A percentile compares a stretch with the other conserved stretches of the same genome.
These are phyloP conservation scores for Antennarius striatus DNA, from an alignment of 2,113 vertebrate genomes.

Conservation along the genomic window DNA sequence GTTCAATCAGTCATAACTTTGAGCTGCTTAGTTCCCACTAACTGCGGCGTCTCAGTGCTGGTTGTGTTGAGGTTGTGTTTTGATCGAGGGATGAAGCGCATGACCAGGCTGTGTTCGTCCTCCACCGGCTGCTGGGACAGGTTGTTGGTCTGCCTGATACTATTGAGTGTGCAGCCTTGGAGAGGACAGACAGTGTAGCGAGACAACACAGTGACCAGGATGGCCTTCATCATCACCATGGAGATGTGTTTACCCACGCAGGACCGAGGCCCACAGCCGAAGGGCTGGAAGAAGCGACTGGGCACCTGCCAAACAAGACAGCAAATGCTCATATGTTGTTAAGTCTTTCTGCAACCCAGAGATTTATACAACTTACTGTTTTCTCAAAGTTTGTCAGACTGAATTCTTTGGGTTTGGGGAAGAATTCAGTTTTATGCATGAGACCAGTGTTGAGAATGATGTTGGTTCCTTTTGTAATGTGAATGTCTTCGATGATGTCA, in stretches of 20 bases:
- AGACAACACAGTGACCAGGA: conserved; percentile 87
- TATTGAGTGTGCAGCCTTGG: conserved; percentile 81
- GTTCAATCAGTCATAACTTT: no score
- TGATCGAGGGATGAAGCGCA: conserved; percentile 85
- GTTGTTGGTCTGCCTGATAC: conserved; percentile 86
- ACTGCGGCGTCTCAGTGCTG: conserved; percentile 4
- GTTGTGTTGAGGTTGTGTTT: background rate
- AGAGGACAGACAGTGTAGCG: conserved; percentile 83
- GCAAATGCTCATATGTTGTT: background rate
- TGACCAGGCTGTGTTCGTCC: conserved; percentile 79
- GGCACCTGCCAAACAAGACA: conserved; percentile 84
- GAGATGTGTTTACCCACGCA: conserved; percentile 95
- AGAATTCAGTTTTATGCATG: conserved; percentile 93
- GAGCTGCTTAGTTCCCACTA: no score
- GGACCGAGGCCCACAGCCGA: conserved; percentile 91
- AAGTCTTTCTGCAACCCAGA: background rate
- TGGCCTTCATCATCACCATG: conserved; percentile 97
- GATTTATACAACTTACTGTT: conserved; percentile 77
- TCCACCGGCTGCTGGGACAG: conserved; percentile 88
- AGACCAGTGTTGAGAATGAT: conserved; percentile 93
- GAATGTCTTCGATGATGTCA: conserved; percentile 87
- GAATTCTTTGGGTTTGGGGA: conserved; percentile 91
- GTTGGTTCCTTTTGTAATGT: conserved; percentile 90
- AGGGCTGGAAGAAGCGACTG: conserved; percentile 91
- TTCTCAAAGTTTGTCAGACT: conserved; percentile 90